Base-by-base conservation (phyloP, 2,113 vertebrate species). In the Corythornis madagascariensis region DNA sequence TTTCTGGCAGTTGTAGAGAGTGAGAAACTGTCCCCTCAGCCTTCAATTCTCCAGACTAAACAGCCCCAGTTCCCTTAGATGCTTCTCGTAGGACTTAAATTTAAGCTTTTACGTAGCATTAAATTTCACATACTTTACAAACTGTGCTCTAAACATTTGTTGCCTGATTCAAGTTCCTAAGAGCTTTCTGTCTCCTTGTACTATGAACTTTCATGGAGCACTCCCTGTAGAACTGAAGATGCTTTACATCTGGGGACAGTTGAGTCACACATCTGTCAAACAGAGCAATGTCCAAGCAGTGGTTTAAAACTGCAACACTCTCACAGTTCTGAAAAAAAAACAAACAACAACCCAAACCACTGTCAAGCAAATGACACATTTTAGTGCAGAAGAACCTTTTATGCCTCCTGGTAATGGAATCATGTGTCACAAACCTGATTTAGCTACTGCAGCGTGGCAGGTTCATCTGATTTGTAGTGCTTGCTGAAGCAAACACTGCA, bases 401-500 rank as follows among this genome's bases (percentile, higher is more conserved):
- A 53, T 48, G 42, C 24, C 38, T 91, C 28, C 84, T 87, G 21
- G 61, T 88, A 89, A 73, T 86, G 75, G 90, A 95, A 60, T 81
- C 64, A 80, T 40, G 40, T 80, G 83, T 92, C 93, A 92, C 57
- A 53, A 82, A 69, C 76, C 96, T 91, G 78, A 60, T 94, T 95
- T 85, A 93, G 89, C 52, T 93, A 22, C 60, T 89, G 72, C 52
- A 89, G 45, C 47, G n/a, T 82, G 70, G 60, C 80, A 43, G 29
- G 69, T 85, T 70, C 52, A 53, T 59, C 76, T 56, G 88, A 42
- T 60, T 43, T 70, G 38, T 13, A 55, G 80, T 24, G 10, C 57
- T 78, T 77, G 42, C 53, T 87, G 61, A 42, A 94, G 69, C 38
- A 75, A 60, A 29, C 60, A 47, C 65, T 79, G 56, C 6, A 19